Evolutionary conservation across 2,797 vertebrate genomes (phyloP), one percentile per base, ranked within the genome.

Genomic region (Poeciliopsis infans): DNA sequence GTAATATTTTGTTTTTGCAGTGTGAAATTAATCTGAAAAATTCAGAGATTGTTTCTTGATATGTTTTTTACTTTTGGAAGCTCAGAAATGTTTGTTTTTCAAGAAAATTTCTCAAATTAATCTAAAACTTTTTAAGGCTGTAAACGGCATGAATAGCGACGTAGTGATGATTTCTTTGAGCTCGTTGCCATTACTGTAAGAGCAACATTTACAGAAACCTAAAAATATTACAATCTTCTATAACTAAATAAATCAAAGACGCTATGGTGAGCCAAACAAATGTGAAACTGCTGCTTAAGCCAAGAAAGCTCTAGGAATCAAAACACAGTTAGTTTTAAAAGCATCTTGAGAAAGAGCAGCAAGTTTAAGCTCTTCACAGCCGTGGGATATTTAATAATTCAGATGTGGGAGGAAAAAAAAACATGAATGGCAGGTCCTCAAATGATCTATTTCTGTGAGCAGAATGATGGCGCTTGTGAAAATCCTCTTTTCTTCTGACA

Each of bases 371-470:
- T 78, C 80, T 89, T 90, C 86, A 87, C 85, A 90, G 87, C 85
- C 85, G 66, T 31, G 1, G 75, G 77, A 11, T 76, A 41, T 79
- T 93, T 84, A 93, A 94, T 93, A 92, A 93, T 93, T 93, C 91
- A 94, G 78, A 91, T 72, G 78, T 18, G 85, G 64, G 36, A 18
- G 39, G n/a, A n/a, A 11, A 5, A 13, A 23, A 28, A 83, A 85
- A 76, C 45, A 69, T 61, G 73, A 83, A 88, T 79, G 75, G 81
- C 64, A 73, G 79, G 83, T 86, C 87, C 88, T 90, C 68, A 77
- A 74, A 85, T 77, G 73, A 89, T 93, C 86, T 86, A 85, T 87
- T 90, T 90, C 79, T 81, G 85, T 86, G 89, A 88, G 82, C 78
- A 36, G 66, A 51, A 68, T 76, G 79, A 53, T 72, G 23, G 79